Conservation (phyloP, 2,797 vertebrate genomes). For the Garrulus glandarius region DNA sequence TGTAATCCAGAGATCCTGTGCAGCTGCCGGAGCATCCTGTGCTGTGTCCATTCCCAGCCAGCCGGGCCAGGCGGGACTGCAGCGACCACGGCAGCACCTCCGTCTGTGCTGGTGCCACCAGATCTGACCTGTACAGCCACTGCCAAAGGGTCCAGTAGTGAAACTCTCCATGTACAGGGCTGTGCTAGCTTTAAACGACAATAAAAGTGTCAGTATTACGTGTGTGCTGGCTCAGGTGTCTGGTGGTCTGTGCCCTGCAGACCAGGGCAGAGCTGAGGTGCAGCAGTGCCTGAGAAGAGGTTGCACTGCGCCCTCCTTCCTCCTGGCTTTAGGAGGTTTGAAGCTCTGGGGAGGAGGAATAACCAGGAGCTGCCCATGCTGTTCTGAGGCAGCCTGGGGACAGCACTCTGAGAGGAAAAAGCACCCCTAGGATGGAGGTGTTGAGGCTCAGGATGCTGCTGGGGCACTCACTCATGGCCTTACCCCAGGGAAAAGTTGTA, state of each 20-base stretch:
- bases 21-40: background rate
- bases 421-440: accelerated
- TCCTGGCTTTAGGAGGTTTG: background rate
- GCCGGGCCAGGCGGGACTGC: background rate
- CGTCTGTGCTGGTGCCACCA: background rate
- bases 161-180: constrained; percentile 62
- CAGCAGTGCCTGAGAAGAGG: accelerated
- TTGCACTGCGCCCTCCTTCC: background rate
- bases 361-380: accelerated
- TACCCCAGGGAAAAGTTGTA: accelerated
- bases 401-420: background rate
- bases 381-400: background rate
- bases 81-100: background rate
- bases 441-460: background rate
- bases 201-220: constrained; percentile 63
- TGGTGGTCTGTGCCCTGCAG: background rate
- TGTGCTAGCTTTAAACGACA: constrained; percentile 63
- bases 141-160: constrained; percentile 32
- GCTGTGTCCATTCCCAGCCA: background rate
- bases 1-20: background rate
- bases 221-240: background rate
- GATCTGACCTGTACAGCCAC: constrained; percentile 5
- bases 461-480: background rate
- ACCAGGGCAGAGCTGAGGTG: background rate
- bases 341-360: background rate